These are phyloP conservation scores for Aporrectodea caliginosa DNA, from an alignment of 1,140 invertebrate species.

Conservation along the genomic window DNA sequence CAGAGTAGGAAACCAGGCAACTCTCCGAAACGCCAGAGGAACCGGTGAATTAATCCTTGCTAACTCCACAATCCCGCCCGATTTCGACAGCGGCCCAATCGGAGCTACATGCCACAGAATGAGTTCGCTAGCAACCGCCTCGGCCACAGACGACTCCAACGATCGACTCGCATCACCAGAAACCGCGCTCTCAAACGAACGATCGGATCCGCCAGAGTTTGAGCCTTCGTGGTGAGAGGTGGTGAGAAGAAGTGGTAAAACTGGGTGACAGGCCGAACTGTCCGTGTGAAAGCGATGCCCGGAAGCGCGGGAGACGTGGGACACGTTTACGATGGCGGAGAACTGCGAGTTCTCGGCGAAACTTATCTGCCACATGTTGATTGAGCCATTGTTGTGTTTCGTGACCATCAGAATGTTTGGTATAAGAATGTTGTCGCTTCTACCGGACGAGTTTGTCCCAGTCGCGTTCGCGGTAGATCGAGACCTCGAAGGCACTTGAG, in stretches of 20 bases:
- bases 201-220: not conserved
- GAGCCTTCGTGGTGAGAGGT: conserved; percentile 93
- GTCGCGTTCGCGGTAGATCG: not conserved
- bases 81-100: conserved; percentile 92
- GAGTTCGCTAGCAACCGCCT: conserved; percentile 68
- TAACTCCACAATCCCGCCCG: conserved; percentile 92
- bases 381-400: conserved; percentile 85
- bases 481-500: not conserved
- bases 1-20: conserved; percentile 92
- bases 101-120: conserved; percentile 96
- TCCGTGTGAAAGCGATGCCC: conserved; percentile 97
- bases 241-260: conserved; percentile 86
- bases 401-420: conserved; percentile 8
- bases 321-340: conserved; percentile 86
- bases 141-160: not conserved
- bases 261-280: conserved; percentile 87
- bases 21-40: conserved; percentile 93
- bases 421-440: not conserved
- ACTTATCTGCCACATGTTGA: conserved; percentile 96
- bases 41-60: conserved; percentile 94
- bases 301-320: conserved; percentile 88
- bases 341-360: conserved; percentile 75
- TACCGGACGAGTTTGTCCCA: not conserved
- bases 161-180: not conserved
- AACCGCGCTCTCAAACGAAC: not conserved